Evolutionary conservation across 2,797 vertebrate species (phyloP).

Genomic region (Adrianichthys oophorus): DNA sequence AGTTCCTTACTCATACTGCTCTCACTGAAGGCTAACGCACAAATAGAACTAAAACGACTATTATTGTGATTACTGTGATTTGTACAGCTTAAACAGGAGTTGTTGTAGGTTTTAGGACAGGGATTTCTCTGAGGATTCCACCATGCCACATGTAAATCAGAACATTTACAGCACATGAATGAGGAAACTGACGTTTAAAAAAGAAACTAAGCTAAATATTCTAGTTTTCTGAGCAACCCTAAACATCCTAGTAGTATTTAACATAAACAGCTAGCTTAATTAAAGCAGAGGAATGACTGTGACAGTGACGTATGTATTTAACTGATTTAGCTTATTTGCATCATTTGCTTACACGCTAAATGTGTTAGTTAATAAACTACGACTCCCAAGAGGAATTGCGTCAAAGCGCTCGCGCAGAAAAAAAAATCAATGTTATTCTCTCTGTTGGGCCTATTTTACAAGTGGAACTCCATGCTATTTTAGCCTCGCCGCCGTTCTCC

Average conservation of each 20-base stretch:
- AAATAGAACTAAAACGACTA: conserved; percentile 42
- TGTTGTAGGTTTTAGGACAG: conserved; percentile 24
- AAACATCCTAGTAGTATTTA: conserved; percentile 28
- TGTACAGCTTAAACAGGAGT: conserved; percentile 43
- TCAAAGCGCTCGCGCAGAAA: conserved; percentile 8
- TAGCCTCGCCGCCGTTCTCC: conserved; percentile 63
- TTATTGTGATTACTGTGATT: conserved; percentile 61
- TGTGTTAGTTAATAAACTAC: conserved; percentile 19
- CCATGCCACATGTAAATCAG: conserved; percentile 23
- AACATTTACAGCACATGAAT: conserved; percentile 29
- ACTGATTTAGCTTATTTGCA: conserved; percentile 46
- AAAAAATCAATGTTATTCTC: conserved; percentile 20
- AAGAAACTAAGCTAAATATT: conserved; percentile 14
- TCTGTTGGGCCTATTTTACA: conserved; percentile 59
- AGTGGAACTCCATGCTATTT: conserved; percentile 70
- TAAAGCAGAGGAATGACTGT: conserved; percentile 37
- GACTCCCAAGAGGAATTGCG: conserved; percentile 10
- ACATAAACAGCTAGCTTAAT: conserved; percentile 24
- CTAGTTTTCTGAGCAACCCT: conserved; percentile 11
- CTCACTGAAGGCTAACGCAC: conserved; percentile 51
- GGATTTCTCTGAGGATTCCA: conserved; percentile 23
- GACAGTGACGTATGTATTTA: conserved; percentile 22
- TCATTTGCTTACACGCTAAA: conserved; percentile 25
- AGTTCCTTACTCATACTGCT: conserved; percentile 87
- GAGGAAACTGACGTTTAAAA: background rate